Percentiles rank a stretch among this genome's conserved stretches.
phyloP scores from a whole-genome alignment of 2,888 invertebrate species.

The Eupeodes luniger region DNA sequence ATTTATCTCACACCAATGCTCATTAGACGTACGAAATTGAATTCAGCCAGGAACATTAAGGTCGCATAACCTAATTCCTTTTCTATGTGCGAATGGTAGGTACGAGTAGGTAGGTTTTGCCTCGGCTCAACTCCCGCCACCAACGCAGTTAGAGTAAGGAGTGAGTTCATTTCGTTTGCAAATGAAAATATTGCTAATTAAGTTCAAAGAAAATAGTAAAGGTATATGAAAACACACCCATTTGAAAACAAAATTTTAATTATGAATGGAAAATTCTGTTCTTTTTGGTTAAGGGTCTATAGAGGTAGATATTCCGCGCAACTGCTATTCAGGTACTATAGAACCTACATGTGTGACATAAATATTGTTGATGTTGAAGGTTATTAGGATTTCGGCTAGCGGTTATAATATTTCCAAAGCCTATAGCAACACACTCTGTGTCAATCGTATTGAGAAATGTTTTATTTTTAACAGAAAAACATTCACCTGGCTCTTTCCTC shows the following conservation, averaged over 20 bases:
- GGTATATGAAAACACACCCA: conserved; percentile 43
- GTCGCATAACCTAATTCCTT: conserved; percentile 32
- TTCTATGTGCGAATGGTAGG: neutral
- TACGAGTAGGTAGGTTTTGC: neutral
- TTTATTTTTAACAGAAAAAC: too few relatives aligned
- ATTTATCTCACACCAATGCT: conserved; percentile 14
- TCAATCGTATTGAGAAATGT: neutral
- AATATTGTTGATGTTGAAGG: neutral
- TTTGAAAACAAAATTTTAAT: conserved; percentile 69
- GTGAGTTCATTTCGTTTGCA: neutral
- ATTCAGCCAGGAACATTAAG: conserved; percentile 5
- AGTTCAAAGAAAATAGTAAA: conserved; percentile 62
- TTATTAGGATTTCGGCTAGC: neutral
- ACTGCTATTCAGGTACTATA: neutral
- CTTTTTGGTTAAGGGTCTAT: conserved; percentile 35
- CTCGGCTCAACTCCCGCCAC: neutral
- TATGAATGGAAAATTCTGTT: conserved; percentile 62
- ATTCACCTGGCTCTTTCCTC: too few relatives aligned
- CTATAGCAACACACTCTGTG: neutral
- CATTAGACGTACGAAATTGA: conserved; percentile 30
- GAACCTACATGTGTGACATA: neutral
- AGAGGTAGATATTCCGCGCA: neutral
- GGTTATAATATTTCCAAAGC: neutral
- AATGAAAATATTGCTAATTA: conserved; percentile 63
- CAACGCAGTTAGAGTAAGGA: neutral